Evolutionary conservation across 2,888 invertebrate species (phyloP).

Genomic region (Leptinotarsa tumamoca): DNA sequence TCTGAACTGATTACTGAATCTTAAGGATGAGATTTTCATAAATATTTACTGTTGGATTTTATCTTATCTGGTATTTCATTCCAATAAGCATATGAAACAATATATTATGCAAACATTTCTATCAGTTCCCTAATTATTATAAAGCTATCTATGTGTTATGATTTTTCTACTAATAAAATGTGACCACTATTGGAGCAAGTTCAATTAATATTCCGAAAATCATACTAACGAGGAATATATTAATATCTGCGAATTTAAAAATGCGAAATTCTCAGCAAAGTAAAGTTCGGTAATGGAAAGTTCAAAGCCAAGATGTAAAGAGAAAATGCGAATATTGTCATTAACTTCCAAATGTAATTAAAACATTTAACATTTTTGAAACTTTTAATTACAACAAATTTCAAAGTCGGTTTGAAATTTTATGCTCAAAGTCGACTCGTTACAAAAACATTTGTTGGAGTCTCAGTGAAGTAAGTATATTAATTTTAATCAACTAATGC

Average conservation of each 20-base stretch:
- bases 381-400: conserved; percentile 41
- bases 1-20: too few species aligned
- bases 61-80: too few species aligned
- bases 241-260: neutral
- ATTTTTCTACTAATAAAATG: too few species aligned
- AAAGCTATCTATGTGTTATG: too few species aligned
- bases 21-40: too few species aligned
- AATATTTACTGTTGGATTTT: too few species aligned
- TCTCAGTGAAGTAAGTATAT: conserved; percentile 26
- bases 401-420: conserved; percentile 27
- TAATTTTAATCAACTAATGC: conserved; percentile 30
- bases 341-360: conserved; percentile 35
- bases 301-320: neutral
- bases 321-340: neutral
- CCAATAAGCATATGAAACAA: too few species aligned
- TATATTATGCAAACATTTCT: too few species aligned
- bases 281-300: neutral
- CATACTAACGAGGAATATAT: neutral
- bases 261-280: neutral
- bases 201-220: too few species aligned
- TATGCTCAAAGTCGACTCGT: neutral
- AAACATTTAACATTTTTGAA: conserved; percentile 36
- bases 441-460: neutral
- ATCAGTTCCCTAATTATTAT: too few species aligned
- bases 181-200: too few species aligned